Percentiles rank a stretch among this genome's conserved stretches.
These are phyloP conservation scores for Alexandromys fortis DNA, from an alignment of 2,113 vertebrate genomes.

Conservation along the genomic window DNA sequence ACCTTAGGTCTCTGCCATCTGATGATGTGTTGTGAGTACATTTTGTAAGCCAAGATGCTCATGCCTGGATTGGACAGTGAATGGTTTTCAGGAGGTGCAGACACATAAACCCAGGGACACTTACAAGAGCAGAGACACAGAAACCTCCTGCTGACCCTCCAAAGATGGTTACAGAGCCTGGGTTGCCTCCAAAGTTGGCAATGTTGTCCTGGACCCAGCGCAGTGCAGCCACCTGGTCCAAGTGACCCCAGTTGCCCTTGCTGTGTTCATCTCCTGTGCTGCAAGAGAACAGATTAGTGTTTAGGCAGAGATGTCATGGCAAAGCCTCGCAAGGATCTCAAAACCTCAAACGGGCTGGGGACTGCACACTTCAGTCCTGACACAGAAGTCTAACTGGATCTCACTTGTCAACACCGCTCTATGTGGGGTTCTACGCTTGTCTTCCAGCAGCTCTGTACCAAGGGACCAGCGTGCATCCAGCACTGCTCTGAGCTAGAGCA, in stretches of 20 bases:
- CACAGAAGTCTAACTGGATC: neutral
- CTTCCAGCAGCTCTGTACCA: too few relatives aligned
- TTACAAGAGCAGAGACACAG: slow-evolving; percentile 91
- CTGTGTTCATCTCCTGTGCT: slow-evolving; percentile 92
- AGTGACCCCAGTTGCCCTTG: slow-evolving; percentile 90
- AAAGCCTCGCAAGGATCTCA: neutral
- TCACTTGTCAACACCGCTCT: rapidly evolving
- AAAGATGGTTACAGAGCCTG: slow-evolving; percentile 72
- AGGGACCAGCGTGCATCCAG: neutral
- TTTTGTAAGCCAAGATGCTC: neutral
- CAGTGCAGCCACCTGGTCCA: slow-evolving; percentile 90
- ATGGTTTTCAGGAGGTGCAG: neutral
- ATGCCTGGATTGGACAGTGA: neutral
- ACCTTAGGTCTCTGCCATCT: neutral
- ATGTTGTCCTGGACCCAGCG: slow-evolving; percentile 13
- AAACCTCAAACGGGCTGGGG: neutral
- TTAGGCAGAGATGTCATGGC: neutral
- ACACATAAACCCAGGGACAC: slow-evolving; percentile 21
- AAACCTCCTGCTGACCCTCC: slow-evolving; percentile 93
- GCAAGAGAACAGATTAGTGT: neutral
- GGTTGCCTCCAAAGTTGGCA: neutral
- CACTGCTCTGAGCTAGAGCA: neutral
- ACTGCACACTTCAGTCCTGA: neutral
- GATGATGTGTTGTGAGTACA: too few relatives aligned
- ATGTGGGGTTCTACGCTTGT: neutral